Percentiles rank a stretch among this genome's conserved stretches.
These are phyloP conservation scores for Puma concolor DNA, from an alignment of 2,113 vertebrate species.

Conservation along the genomic window DNA sequence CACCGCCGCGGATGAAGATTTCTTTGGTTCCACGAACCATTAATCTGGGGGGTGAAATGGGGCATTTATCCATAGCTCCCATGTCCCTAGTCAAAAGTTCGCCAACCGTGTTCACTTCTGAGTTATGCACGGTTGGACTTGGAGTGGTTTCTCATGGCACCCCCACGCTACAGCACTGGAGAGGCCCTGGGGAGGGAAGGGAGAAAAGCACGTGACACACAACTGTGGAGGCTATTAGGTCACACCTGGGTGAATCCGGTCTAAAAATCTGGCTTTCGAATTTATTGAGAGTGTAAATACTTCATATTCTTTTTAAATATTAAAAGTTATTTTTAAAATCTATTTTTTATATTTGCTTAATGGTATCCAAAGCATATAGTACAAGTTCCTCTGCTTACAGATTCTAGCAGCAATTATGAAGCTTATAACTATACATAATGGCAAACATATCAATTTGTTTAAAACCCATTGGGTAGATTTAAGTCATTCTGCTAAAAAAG, in stretches of 20 bases:
- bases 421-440: not conserved
- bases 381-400: not conserved
- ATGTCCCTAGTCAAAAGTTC: not conserved
- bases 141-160: not conserved
- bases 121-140: not conserved
- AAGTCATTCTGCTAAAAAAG: not conserved
- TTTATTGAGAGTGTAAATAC: not conserved
- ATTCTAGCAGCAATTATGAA: not conserved
- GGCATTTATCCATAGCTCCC: not conserved
- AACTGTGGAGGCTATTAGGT: not conserved
- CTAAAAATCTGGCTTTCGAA: not conserved
- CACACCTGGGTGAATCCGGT: not conserved
- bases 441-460: not conserved
- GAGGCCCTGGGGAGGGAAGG: not conserved
- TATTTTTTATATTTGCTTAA: not conserved
- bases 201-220: not conserved
- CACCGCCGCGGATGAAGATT: not conserved
- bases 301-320: not conserved
- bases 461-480: not conserved
- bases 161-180: too few species aligned
- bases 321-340: not conserved
- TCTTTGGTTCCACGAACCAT: not conserved
- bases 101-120: not conserved
- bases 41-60: not conserved
- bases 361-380: not conserved